phyloP scores from a whole-genome alignment of 2,888 invertebrate genomes.

The Pseudococcus longispinus region DNA sequence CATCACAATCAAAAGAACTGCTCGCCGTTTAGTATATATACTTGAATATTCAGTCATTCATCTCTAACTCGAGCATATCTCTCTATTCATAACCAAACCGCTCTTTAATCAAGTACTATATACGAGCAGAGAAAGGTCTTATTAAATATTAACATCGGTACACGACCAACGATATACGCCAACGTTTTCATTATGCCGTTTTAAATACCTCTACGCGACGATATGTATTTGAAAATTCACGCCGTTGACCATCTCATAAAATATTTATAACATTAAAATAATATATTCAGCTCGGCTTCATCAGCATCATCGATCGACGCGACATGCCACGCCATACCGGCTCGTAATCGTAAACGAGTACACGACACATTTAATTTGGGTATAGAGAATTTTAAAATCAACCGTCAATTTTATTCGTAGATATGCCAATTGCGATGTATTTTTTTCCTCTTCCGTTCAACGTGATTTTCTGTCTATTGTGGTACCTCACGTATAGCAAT shows the following conservation, averaged over 20 bases:
- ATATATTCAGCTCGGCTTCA: not conserved
- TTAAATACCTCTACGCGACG: not conserved
- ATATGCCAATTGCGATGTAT: not conserved
- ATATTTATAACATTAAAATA: constrained; percentile 13
- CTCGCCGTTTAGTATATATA: not conserved
- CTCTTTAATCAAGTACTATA: not conserved
- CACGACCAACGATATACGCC: not conserved
- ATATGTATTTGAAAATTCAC: constrained; percentile 6
- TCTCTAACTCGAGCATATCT: not conserved
- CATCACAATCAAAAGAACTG: not conserved
- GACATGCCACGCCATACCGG: not conserved
- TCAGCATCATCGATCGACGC: not conserved
- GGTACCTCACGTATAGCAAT: not conserved
- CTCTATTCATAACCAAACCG: not conserved
- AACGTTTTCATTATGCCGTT: not conserved
- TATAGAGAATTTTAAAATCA: not conserved
- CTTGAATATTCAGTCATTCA: not conserved
- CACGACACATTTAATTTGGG: not conserved
- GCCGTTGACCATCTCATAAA: constrained; percentile 6
- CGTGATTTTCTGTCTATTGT: not conserved
- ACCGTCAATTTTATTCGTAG: not conserved
- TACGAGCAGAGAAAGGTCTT: not conserved
- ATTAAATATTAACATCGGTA: constrained; percentile 4
- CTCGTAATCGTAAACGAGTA: not conserved
- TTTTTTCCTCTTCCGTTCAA: not conserved